Evolutionary conservation across 2,797 vertebrate species (phyloP).

Genomic region (Siniperca obscura): DNA sequence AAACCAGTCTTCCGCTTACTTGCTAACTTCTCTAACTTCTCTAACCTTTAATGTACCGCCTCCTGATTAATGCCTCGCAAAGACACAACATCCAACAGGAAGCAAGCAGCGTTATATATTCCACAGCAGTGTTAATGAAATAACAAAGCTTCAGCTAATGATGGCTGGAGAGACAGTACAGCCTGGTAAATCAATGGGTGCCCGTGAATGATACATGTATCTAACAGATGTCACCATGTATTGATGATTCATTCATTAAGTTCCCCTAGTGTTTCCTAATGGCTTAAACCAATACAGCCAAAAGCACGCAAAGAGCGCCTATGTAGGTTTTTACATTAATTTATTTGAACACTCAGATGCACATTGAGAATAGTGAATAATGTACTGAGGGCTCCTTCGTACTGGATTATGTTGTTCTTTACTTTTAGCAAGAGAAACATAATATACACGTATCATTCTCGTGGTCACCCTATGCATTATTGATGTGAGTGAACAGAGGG

Average conservation of each 20-base stretch:
- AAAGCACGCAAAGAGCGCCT: slow-evolving; percentile 16
- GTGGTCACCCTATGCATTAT: slow-evolving; percentile 59
- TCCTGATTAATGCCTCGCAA: background rate
- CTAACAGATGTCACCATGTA: slow-evolving; percentile 2
- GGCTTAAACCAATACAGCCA: slow-evolving; percentile 9
- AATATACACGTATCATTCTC: slow-evolving; percentile 53
- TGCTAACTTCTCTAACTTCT: slow-evolving; percentile 20
- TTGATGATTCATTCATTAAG: slow-evolving; percentile 20
- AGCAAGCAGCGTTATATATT: background rate
- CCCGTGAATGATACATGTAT: slow-evolving; percentile 25
- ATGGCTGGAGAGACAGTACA: slow-evolving; percentile 1
- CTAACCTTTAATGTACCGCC: background rate
- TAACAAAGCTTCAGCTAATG: slow-evolving; percentile 22
- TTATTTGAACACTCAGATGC: slow-evolving; percentile 14
- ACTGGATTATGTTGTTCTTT: slow-evolving; percentile 21
- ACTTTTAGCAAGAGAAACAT: slow-evolving; percentile 51
- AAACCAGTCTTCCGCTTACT: slow-evolving; percentile 11
- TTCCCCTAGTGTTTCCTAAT: slow-evolving; percentile 20
- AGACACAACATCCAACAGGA: slow-evolving; percentile 14
- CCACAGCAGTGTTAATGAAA: background rate
- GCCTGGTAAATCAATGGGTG: slow-evolving; percentile 17
- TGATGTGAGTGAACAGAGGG: slow-evolving; percentile 54
- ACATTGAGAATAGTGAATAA: background rate
- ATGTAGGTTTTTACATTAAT: slow-evolving; percentile 4
- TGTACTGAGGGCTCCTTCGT: background rate